Percentiles rank a stretch among this genome's conserved stretches.
phyloP scores from a whole-genome alignment of 2,888 invertebrate species.

The Cephus pulcher region DNA sequence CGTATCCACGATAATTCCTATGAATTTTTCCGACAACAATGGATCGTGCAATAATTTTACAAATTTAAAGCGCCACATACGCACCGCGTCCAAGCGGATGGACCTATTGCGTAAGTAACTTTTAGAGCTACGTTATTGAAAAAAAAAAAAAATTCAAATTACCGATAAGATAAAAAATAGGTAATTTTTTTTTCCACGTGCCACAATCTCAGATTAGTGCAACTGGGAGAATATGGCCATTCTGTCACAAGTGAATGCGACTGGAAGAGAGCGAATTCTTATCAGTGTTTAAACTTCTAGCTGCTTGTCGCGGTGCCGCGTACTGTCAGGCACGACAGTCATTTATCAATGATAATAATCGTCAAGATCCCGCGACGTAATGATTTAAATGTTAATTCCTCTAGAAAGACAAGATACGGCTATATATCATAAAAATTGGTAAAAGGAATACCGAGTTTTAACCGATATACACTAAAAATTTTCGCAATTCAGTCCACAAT shows the following conservation, averaged over 20 bases:
- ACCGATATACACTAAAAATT: not conserved
- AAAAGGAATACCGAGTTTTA: not conserved
- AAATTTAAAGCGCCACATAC: not conserved
- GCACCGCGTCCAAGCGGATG: too few relatives aligned
- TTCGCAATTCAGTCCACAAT: not conserved
- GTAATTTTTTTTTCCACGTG: not conserved
- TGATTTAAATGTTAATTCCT: not conserved
- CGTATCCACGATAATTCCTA: not conserved
- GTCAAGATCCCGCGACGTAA: not conserved
- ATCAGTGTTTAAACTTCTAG: conserved; percentile 41
- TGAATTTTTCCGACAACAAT: not conserved
- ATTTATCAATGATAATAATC: not conserved
- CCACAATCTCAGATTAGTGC: not conserved
- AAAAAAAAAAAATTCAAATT: not conserved
- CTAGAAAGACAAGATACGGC: not conserved
- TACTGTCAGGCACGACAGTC: not conserved
- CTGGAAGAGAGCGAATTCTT: conserved; percentile 12
- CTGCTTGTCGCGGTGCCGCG: conserved; percentile 16
- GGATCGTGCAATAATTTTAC: not conserved
- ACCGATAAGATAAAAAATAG: not conserved
- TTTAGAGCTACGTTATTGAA: not conserved
- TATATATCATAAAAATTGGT: not conserved
- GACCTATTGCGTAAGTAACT: not conserved
- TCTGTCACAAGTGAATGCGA: not conserved
- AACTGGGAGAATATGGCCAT: not conserved